Evolutionary conservation across 2,797 vertebrate species (phyloP).

Genomic region (Coluber constrictor): DNA sequence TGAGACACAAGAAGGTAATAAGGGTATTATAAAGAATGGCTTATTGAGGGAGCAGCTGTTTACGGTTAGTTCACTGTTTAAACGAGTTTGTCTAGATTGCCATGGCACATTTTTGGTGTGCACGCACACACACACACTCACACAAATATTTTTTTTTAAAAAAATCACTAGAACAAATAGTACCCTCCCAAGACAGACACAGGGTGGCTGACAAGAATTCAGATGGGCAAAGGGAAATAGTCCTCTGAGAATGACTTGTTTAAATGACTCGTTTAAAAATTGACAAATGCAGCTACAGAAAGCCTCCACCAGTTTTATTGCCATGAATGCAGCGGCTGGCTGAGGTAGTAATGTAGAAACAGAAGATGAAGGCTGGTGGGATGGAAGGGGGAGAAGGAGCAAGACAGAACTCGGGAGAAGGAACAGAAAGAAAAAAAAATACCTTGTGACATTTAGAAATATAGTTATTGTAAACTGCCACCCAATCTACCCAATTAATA

Average conservation of each 20-base stretch:
- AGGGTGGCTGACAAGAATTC: slow-evolving; percentile 55
- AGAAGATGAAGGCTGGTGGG: slow-evolving; percentile 26
- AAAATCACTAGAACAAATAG: slow-evolving; percentile 53
- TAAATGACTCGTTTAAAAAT: slow-evolving; percentile 54
- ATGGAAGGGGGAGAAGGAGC: not conserved
- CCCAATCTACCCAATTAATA: slow-evolving; percentile 49
- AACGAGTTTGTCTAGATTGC: slow-evolving; percentile 75
- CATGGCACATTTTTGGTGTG: slow-evolving; percentile 71
- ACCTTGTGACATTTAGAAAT: slow-evolving; percentile 28
- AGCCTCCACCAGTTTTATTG: slow-evolving; percentile 60
- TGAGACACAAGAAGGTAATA: slow-evolving; percentile 98
- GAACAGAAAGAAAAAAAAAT: slow-evolving; percentile 15
- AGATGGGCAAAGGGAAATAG: slow-evolving; percentile 39
- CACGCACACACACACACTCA: not conserved
- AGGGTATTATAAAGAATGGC: slow-evolving; percentile 94
- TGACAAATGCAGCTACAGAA: slow-evolving; percentile 57
- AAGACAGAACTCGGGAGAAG: not conserved
- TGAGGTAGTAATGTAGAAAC: slow-evolving; percentile 56
- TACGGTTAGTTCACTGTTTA: slow-evolving; percentile 82
- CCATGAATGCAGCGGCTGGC: slow-evolving; percentile 58
- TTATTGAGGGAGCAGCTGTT: slow-evolving; percentile 98
- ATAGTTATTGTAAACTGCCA: slow-evolving; percentile 21
- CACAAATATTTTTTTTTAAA: slow-evolving; percentile 49
- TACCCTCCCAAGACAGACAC: slow-evolving; percentile 48
- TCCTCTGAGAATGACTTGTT: slow-evolving; percentile 43